phyloP scores from a whole-genome alignment of 2,797 vertebrate genomes.

The Catharus ustulatus region DNA sequence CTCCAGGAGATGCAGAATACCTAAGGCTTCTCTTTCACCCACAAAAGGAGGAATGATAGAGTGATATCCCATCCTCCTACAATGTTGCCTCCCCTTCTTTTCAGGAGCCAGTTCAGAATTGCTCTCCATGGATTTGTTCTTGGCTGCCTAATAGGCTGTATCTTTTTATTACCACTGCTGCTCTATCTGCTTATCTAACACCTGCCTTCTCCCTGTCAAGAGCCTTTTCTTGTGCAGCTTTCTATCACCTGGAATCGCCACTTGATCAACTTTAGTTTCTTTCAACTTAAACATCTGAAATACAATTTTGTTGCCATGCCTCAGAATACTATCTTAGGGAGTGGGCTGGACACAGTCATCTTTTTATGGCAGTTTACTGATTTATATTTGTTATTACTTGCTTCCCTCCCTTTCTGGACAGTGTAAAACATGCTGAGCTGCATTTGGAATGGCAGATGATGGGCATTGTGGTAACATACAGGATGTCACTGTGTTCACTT shows the following conservation, averaged over 20 bases:
- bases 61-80: background rate
- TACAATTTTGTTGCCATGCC: background rate
- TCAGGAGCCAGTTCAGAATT: conserved; percentile 26
- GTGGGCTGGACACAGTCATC: background rate
- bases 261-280: background rate
- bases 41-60: background rate
- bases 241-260: conserved; percentile 10
- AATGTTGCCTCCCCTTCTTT: background rate
- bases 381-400: background rate
- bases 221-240: conserved; percentile 12
- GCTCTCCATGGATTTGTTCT: conserved; percentile 7
- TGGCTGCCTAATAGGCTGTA: background rate
- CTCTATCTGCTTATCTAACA: conserved; percentile 4
- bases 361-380: background rate
- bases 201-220: background rate
- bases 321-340: background rate
- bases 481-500: background rate
- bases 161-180: background rate
- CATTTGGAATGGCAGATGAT: background rate
- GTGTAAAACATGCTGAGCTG: background rate
- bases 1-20: background rate
- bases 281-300: background rate
- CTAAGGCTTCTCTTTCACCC: conserved; percentile 30
- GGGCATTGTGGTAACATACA: background rate
- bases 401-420: background rate